Base-by-base conservation (phyloP, 2,888 invertebrate genomes). In the Chymomyza fuscimana region DNA sequence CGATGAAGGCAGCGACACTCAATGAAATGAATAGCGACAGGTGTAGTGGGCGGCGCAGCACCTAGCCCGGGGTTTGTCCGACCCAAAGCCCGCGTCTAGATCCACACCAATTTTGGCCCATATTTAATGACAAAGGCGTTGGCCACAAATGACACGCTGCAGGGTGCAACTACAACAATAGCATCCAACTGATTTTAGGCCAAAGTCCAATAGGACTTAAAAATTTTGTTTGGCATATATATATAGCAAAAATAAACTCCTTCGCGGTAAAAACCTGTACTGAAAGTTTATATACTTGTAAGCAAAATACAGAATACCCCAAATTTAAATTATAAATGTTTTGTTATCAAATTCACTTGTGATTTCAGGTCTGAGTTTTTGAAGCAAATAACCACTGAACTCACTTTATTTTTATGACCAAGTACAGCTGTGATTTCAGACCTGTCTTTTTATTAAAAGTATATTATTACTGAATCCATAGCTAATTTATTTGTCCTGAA, bases 1-100 rank as follows among this genome's bases (percentile, higher is more conserved):
- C 84, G 78, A 84, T 74, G 68, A 69, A 58, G 25, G 40, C 40
- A 46, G 12, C 40, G 15, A 58, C 60, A 60, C 60, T 60, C 60
- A 60, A 29, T 36, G 60, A 60, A 60, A 60, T 36, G 36, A 58
- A 25, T 12, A 29, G 25, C 58, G 25, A 58, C 58, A 22, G 40
- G 40, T 46, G 40, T 46, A 46, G 40, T 46, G 40, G 40, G 40
- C 40, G 40, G 40, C 12, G 12, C 40, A 12, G 40, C 40, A 12
- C 40, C 40, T 12, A 46, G 58, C 58, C 22, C 29, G 7, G 58
- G 58, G 19, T 54, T 54, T 54, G 16, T n/a, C 52, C 16, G 19
- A 16, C 9, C 52, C 52, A 7, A 46, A 46, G 12, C 12, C 40
- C 40, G 32, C 32, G 32, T 32, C 32, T 32, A 46, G 12, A 10